These are phyloP conservation scores for Lordiphosa mommai DNA, from an alignment of 1,140 invertebrate species.

Conservation along the genomic window DNA sequence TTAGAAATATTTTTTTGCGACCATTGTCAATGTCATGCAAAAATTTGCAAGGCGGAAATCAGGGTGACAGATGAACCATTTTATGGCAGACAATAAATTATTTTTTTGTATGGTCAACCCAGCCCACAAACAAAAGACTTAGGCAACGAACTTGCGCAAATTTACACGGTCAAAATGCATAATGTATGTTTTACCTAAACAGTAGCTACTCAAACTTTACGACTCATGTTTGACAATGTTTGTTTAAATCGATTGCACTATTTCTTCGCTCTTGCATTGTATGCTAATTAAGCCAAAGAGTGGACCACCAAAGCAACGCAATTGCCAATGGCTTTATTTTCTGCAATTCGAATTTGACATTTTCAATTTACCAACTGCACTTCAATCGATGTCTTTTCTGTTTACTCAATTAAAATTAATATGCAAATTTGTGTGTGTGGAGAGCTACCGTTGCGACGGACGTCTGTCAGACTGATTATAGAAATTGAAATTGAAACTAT, in stretches of 20 bases:
- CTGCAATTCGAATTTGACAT: slow-evolving; percentile 48
- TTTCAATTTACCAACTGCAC: slow-evolving; percentile 28
- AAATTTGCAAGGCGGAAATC: slow-evolving; percentile 45
- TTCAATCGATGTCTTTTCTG: slow-evolving; percentile 36
- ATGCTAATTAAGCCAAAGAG: slow-evolving; percentile 57
- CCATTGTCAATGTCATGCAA: slow-evolving; percentile 60
- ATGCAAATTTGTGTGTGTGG: slow-evolving; percentile 66
- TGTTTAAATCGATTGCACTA: slow-evolving; percentile 30
- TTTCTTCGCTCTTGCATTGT: slow-evolving; percentile 51
- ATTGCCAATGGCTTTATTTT: slow-evolving; percentile 61
- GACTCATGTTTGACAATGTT: slow-evolving; percentile 2
- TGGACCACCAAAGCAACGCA: slow-evolving; percentile 34
- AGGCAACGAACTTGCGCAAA: slow-evolving; percentile 54
- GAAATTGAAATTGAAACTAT: slow-evolving; percentile 6
- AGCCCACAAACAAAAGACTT: slow-evolving; percentile 50
- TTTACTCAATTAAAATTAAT: slow-evolving; percentile 72
- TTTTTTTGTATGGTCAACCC: slow-evolving; percentile 15
- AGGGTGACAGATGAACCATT: slow-evolving; percentile 17
- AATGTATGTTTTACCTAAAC: neutral
- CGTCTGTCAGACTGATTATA: slow-evolving; percentile 58
- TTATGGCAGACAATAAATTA: neutral
- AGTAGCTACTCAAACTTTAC: neutral
- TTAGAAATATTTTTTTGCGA: slow-evolving; percentile 24
- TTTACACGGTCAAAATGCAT: too few species aligned
- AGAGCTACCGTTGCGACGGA: slow-evolving; percentile 26